Percentiles rank a stretch among this genome's conserved stretches.
These are phyloP conservation scores for Drosophila chauvacae DNA, from an alignment of 1,140 invertebrate species.

Conservation along the genomic window DNA sequence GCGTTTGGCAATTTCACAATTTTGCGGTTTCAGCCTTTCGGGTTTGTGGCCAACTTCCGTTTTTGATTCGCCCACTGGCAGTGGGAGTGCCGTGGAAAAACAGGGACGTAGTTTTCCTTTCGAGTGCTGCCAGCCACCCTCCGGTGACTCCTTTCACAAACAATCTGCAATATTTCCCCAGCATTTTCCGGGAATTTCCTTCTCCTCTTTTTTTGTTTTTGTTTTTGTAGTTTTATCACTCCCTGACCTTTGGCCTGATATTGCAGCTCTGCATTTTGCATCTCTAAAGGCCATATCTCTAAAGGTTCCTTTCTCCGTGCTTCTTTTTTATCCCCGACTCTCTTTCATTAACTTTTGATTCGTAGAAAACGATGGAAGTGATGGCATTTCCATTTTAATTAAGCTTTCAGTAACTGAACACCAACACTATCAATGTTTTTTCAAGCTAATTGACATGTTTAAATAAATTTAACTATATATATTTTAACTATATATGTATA, in stretches of 20 bases:
- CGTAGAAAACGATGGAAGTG: not conserved
- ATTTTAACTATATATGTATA: too few species aligned
- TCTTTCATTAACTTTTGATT: conserved; percentile 4
- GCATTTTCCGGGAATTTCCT: conserved; percentile 18
- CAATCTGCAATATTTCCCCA: conserved; percentile 26
- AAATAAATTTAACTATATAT: not conserved
- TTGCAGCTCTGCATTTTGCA: conserved; percentile 15
- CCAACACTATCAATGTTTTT: not conserved
- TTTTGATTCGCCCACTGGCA: not conserved
- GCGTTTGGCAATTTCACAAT: conserved; percentile 52
- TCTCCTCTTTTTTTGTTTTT: not conserved
- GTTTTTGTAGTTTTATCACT: conserved; percentile 6
- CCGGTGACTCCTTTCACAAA: conserved; percentile 11
- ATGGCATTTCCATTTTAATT: not conserved
- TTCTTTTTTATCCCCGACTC: not conserved
- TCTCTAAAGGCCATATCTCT: conserved; percentile 10
- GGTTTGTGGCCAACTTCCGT: conserved; percentile 5
- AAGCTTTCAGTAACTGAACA: not conserved
- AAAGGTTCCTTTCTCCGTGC: not conserved
- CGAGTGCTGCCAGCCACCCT: not conserved
- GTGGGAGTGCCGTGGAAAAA: too few species aligned
- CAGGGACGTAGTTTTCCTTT: conserved; percentile 11
- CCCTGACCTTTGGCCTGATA: conserved; percentile 30
- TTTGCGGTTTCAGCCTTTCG: conserved; percentile 34
- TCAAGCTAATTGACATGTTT: not conserved